Conservation (phyloP, 2,888 invertebrate species). For the Octodonta nipae region DNA sequence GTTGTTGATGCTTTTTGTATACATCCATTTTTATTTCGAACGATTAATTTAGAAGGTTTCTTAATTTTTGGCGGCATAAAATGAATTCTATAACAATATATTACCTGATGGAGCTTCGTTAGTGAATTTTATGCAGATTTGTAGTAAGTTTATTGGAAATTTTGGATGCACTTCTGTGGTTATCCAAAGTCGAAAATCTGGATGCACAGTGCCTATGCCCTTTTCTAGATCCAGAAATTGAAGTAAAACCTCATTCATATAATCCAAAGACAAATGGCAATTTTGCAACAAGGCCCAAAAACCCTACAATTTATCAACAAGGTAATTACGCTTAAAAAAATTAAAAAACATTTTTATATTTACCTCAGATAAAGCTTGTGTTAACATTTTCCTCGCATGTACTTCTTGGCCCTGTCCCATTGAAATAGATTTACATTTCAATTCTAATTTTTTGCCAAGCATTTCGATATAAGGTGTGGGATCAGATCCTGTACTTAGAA, state of each 20-base stretch:
- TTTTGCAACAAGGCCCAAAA: conserved; percentile 79
- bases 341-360: conserved; percentile 4
- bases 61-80: no score
- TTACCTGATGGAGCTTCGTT: conserved; percentile 77
- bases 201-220: conserved; percentile 38
- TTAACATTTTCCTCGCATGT: conserved; percentile 60
- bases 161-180: conserved; percentile 68
- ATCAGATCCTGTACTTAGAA: conserved; percentile 79
- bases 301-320: conserved; percentile 39
- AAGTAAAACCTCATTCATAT: conserved; percentile 64
- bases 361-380: conserved; percentile 45
- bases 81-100: conserved; percentile 60
- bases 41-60: no score
- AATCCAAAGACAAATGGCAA: conserved; percentile 75
- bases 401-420: conserved; percentile 83
- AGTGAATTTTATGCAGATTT: conserved; percentile 76
- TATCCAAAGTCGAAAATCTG: conserved; percentile 67
- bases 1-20: no score
- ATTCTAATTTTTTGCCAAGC: conserved; percentile 60
- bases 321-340: neutral
- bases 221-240: conserved; percentile 49
- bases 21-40: no score
- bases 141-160: conserved; percentile 73
- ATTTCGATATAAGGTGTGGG: conserved; percentile 73
- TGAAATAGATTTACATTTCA: conserved; percentile 56